Conservation (phyloP, 2,797 vertebrate genomes). For the Allenopithecus nigroviridis region DNA sequence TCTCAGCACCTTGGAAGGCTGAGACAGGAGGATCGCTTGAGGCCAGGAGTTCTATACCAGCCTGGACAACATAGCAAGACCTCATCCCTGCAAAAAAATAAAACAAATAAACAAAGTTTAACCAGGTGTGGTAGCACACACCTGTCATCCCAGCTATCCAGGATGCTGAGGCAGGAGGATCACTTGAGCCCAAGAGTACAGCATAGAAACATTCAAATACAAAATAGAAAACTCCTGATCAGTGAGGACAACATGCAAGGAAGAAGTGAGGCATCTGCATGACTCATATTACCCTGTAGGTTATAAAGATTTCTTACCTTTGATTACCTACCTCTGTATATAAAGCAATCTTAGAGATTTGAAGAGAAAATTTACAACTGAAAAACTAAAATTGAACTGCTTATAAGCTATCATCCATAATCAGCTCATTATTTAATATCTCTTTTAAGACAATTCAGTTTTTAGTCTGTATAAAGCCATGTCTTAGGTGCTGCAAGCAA, state of each 20-base stretch:
- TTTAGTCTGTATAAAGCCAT: neutral
- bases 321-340: neutral
- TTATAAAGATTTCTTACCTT: neutral
- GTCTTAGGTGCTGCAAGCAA: neutral
- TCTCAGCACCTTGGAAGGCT: neutral
- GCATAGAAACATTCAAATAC: neutral
- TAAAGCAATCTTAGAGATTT: neutral
- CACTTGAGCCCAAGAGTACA: neutral
- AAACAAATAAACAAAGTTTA: neutral
- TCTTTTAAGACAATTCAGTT: neutral
- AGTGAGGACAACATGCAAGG: neutral
- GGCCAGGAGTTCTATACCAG: neutral
- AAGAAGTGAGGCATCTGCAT: neutral
- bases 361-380: conserved; percentile 25
- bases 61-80: neutral
- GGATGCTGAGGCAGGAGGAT: neutral
- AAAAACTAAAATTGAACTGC: neutral
- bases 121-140: neutral
- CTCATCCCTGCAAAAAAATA: neutral
- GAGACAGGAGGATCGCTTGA: neutral
- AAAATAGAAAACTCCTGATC: neutral
- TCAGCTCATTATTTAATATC: neutral
- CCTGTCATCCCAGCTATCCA: neutral
- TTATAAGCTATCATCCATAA: neutral
- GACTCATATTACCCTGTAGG: neutral